phyloP scores from a whole-genome alignment of 2,113 vertebrate genomes.

The Chloropsis cyanopogon region DNA sequence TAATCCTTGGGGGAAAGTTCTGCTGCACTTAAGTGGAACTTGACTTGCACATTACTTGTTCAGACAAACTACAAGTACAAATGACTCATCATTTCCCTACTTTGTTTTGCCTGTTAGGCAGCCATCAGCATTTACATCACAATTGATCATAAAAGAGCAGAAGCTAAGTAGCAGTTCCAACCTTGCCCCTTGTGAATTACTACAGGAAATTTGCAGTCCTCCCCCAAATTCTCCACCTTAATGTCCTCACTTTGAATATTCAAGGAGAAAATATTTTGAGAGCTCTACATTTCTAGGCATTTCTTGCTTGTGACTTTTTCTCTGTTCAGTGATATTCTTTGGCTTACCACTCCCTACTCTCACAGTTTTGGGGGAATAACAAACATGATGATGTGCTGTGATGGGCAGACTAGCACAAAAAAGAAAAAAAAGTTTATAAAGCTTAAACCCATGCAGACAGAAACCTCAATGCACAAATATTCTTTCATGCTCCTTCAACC shows the following conservation, averaged over 20 bases:
- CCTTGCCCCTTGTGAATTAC: constrained; percentile 21
- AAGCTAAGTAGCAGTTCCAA: constrained; percentile 14
- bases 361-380: background rate
- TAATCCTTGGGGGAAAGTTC: constrained; percentile 2
- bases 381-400: background rate
- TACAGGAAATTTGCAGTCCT: background rate
- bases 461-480: background rate
- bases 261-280: background rate
- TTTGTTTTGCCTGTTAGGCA: constrained; percentile 68
- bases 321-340: background rate
- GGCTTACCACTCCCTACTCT: background rate
- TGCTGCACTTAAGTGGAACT: constrained; percentile 53
- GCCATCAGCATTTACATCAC: constrained; percentile 69
- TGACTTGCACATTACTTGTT: constrained; percentile 65
- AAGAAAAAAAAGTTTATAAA: background rate
- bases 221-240: background rate
- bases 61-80: constrained; percentile 53
- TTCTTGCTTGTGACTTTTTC: background rate
- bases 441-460: background rate
- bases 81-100: constrained; percentile 69
- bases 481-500: background rate
- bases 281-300: background rate
- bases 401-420: background rate
- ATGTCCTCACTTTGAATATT: background rate
- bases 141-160: constrained; percentile 63